Conservation (phyloP, 1,140 invertebrate genomes). For the Stenopsyche tienmushanensis region DNA sequence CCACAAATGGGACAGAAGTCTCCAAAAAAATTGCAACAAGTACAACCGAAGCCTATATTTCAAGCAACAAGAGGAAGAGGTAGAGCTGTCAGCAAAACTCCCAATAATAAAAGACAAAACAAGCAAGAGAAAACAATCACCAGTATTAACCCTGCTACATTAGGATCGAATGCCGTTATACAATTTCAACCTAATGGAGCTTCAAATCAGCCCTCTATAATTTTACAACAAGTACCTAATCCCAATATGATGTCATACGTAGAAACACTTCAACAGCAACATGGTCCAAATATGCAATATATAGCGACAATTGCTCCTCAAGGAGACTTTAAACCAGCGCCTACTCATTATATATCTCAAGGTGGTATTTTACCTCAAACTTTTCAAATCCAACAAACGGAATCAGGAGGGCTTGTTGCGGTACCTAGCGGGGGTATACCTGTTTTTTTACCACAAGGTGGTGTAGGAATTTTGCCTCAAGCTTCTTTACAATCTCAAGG, state of each 20-base stretch:
- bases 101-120: conserved; percentile 53
- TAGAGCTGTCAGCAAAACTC: conserved; percentile 51
- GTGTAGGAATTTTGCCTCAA: conserved; percentile 55
- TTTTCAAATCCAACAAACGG: conserved; percentile 63
- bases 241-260: conserved; percentile 70
- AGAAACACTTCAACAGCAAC: conserved; percentile 65
- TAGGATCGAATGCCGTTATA: conserved; percentile 53
- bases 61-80: conserved; percentile 51
- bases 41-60: conserved; percentile 56
- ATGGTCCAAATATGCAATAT: conserved; percentile 69
- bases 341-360: conserved; percentile 60
- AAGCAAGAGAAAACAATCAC: conserved; percentile 53
- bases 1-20: conserved; percentile 52
- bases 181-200: conserved; percentile 55
- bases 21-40: conserved; percentile 53
- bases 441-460: conserved; percentile 56
- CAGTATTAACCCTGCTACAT: conserved; percentile 49
- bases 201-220: conserved; percentile 60
- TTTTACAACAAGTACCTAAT: conserved; percentile 66
- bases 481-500: conserved; percentile 48
- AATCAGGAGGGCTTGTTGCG: conserved; percentile 60
- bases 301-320: conserved; percentile 66
- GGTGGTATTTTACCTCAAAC: conserved; percentile 61
- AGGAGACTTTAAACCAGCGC: conserved; percentile 57
- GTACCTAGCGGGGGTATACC: conserved; percentile 63